Evolutionary conservation across 2,113 vertebrate species (phyloP), one percentile per base, ranked within the genome.

Genomic region (Tetraodon nigroviridis): DNA sequence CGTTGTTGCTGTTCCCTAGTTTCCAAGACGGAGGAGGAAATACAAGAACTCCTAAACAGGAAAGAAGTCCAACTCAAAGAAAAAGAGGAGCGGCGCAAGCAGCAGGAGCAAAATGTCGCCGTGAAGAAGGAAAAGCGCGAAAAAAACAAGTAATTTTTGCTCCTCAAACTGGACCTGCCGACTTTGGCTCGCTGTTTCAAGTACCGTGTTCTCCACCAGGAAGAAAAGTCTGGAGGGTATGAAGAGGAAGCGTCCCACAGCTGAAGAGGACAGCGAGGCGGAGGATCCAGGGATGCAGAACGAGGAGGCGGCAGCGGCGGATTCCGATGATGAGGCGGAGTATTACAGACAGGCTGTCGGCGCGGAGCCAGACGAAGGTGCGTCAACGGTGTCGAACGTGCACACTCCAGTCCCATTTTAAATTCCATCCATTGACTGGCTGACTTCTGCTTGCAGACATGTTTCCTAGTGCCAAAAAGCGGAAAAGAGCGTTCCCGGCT

Each of bases 291-390:
- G 95, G 0, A 58, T 50, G 1, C 81, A 87, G 18, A 89, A 84
- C 1, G 82, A 67, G 11, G 51, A 63, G 6, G n/a, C 45, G 1
- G 73, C 47, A 0, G 64, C 29, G 0, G 74, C 81, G 0, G 91
- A 90, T 0, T 92, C 94, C 0, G 93, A 94, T 1, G 93, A 94
- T 0, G 94, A 95, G 8, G 89, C 84, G 0, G 94, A 98, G 37
- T 96, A 96, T 73, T 98, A 93, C 77, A 90, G 94, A 49, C 92
- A 94, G 80, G 92, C 92, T 4, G 92, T 96, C 4, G 95, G 95
- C 47, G 57, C 90, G 74, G 94, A 96, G 21, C 95, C 95, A 0
- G 94, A 95, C 0, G 88, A 90, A 84, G 94, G 95, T 37, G 32
- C 32, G 32, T 96, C 51, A 32, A 69, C 45, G n/a, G 27, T 15